Evolutionary conservation across 2,888 invertebrate genomes (phyloP).

Genomic region (Rotaria sp.): DNA sequence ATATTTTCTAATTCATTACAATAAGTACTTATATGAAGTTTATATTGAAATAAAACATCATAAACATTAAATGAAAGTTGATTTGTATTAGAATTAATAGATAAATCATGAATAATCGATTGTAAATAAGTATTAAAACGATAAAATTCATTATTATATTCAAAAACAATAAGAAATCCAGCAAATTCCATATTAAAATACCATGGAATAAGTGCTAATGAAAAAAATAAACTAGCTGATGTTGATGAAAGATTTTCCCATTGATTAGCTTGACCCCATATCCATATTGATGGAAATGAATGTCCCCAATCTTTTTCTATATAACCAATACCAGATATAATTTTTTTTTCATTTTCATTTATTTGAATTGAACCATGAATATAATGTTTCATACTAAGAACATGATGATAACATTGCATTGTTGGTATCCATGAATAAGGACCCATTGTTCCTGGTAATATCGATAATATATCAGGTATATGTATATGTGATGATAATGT

Average conservation of each 20-base stretch:
- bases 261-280: slow-evolving; percentile 13
- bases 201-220: not conserved
- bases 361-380: not conserved
- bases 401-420: slow-evolving; percentile 27
- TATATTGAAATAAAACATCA: not conserved
- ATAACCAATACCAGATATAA: not conserved
- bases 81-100: not conserved
- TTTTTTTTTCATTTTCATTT: not conserved
- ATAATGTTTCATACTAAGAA: not conserved
- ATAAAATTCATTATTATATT: not conserved
- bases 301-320: slow-evolving; percentile 4
- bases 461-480: not conserved
- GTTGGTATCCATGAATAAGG: not conserved
- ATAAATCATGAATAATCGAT: not conserved
- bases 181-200: slow-evolving; percentile 13
- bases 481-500: not conserved
- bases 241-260: not conserved
- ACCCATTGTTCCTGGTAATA: not conserved
- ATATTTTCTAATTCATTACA: not conserved
- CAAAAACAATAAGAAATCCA: not conserved
- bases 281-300: not conserved
- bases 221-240: not conserved
- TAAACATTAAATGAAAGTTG: not conserved
- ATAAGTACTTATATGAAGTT: not conserved
- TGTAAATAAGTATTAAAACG: slow-evolving; percentile 6